A percentile compares a stretch with the other conserved stretches of the same genome.
Evolutionary conservation across 1,140 invertebrate species (phyloP).

Genomic region (fruit fly (Drosophila melanogaster)): Release_6_plus_ISO1_MT NT_033779.5:14681501-14682000

Average conservation of each 20-base stretch:
- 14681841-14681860: too few species aligned
- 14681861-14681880: too few species aligned
- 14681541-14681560: slow-evolving; percentile 17
- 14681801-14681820: too few species aligned
- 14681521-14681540: slow-evolving; percentile 15
- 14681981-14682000: slow-evolving; percentile 54
- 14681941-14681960: slow-evolving; percentile 22
- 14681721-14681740: not conserved
- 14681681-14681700: slow-evolving; percentile 17
- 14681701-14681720: slow-evolving; percentile 14
- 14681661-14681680: slow-evolving; percentile 18
- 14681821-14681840: too few species aligned
- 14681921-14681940: not conserved
- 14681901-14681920: not conserved
- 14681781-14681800: too few species aligned
- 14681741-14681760: too few species aligned
- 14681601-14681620: slow-evolving; percentile 33
- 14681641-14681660: slow-evolving; percentile 50
- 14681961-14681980: slow-evolving; percentile 10
- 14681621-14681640: slow-evolving; percentile 55
- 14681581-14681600: slow-evolving; percentile 31
- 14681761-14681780: too few species aligned
- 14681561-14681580: slow-evolving; percentile 7
- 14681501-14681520: slow-evolving; percentile 61
- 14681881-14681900: too few species aligned